Evolutionary conservation across 2,113 vertebrate genomes (phyloP), one percentile per base, ranked within the genome.

Genomic region (Corapipo altera): DNA sequence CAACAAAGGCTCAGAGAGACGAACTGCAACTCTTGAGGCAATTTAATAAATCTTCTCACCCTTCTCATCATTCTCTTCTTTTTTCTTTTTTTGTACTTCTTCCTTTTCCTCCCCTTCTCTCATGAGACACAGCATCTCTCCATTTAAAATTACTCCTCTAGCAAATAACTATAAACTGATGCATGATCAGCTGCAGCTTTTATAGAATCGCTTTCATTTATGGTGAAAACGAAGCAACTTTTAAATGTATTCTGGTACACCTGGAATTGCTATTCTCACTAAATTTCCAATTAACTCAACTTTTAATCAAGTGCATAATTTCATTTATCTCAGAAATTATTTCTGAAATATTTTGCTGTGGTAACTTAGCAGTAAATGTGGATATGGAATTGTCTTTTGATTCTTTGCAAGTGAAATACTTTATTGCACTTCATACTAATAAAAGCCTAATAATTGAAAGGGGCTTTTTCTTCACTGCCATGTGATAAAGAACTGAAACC

Each of bases 381-480:
- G 24, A 79, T 39, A 15, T 24, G 6, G 8, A 58, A 3, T 48
- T 74, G 9, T 12, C 21, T 71, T 77, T 64, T 46, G 4, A 62
- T 61, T 80, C 22, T 58, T 89, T 62, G 28, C 4, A 78, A 46
- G 20, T 10, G 14, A 88, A 67, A 54, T 46, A 59, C 2, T 51
- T 48, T 37, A 39, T 67, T 81, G 6, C 5, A 28, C 12, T 78
- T 87, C 23, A 49, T 81, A 41, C 5, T 59, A 64, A 65, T 71
- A n/a, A 49, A 71, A 62, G 3, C 3, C 54, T 70, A 54, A 49
- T 54, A 70, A 48, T 18, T 12, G 20, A 44, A 89, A 13, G 3
- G 1, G 2, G 0, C 2, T 48, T 73, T 91, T 85, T 9, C 17
- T 78, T 78, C 54, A 67, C 19, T 58, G 8, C 2, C 4, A 3